Percentiles rank a stretch among this genome's conserved stretches.
phyloP scores from a whole-genome alignment of 2,113 vertebrate species.

The Peucedramus taeniatus region DNA sequence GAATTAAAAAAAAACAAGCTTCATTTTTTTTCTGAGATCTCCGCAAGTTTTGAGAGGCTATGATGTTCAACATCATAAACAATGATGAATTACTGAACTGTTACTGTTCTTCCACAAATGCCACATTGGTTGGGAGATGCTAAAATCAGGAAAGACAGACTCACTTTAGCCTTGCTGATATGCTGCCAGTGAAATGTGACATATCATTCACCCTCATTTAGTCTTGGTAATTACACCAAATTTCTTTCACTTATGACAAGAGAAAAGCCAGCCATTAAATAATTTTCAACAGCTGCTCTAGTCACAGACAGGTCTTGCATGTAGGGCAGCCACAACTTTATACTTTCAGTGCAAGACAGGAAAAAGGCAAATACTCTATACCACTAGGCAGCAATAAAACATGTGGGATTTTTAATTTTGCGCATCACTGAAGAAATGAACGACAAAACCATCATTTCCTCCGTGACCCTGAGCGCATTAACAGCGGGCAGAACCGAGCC shows the following conservation, averaged over 20 bases:
- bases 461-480: accelerated
- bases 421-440: accelerated
- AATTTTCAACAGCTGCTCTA: neutral
- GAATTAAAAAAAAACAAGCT: neutral
- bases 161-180: neutral
- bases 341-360: neutral
- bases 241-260: neutral
- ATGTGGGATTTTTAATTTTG: accelerated
- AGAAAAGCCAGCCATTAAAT: neutral
- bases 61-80: neutral
- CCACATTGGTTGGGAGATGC: neutral
- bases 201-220: neutral
- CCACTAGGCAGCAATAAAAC: neutral
- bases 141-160: neutral
- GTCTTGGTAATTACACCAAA: neutral
- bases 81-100: neutral
- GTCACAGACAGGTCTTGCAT: neutral
- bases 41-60: neutral
- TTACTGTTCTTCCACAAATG: neutral
- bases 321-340: neutral
- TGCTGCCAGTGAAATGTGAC: neutral
- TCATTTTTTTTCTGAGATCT: neutral
- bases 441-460: neutral
- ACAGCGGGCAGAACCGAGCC: accelerated
- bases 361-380: neutral